These are phyloP conservation scores for Aphelinus certus DNA, from an alignment of 1,140 invertebrate species.

Conservation along the genomic window DNA sequence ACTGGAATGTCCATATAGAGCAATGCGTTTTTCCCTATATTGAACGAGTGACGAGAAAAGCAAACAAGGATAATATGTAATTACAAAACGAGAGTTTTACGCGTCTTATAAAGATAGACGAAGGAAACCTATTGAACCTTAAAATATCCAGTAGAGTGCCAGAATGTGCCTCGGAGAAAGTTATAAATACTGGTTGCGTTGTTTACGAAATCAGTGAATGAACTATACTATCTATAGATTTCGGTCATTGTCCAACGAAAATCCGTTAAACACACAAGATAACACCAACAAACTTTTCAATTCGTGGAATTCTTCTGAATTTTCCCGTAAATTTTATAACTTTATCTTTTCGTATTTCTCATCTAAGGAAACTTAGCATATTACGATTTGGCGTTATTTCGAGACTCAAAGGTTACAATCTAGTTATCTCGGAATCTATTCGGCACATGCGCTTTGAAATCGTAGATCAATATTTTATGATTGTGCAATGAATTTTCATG, in stretches of 20 bases:
- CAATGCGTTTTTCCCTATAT: no score
- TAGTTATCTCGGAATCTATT: constrained; percentile 21
- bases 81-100: not conserved
- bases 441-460: constrained; percentile 3
- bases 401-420: constrained; percentile 26
- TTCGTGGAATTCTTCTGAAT: no score
- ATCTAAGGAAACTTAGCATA: no score
- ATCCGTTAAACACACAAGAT: no score
- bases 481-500: no score
- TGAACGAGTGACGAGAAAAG: not conserved
- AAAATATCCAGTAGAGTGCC: constrained; percentile 29
- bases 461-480: no score
- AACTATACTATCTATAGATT: not conserved
- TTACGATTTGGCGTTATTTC: constrained; percentile 9
- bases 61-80: not conserved
- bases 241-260: no score
- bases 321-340: no score
- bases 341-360: no score
- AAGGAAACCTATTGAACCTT: constrained; percentile 30
- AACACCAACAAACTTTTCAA: no score
- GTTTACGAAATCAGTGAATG: constrained; percentile 20
- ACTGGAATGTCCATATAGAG: no score
- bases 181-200: constrained; percentile 27
- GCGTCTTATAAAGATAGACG: constrained; percentile 25
- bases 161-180: constrained; percentile 10